Conservation (phyloP, 2,888 invertebrate genomes). For the Brenthis daphne region DNA sequence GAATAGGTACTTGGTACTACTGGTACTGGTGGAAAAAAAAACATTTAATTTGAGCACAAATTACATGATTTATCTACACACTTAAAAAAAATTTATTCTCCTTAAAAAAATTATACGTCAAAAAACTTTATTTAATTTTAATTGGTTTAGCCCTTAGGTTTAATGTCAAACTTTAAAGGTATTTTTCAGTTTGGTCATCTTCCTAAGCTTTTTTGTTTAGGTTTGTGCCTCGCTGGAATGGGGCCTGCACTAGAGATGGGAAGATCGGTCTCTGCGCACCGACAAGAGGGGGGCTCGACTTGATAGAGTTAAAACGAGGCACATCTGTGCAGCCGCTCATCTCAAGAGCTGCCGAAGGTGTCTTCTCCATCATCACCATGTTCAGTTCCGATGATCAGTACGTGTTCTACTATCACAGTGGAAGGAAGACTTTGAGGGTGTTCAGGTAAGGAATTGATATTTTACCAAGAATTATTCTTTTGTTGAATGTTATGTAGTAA, state of each 20-base stretch:
- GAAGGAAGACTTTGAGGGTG: constrained; percentile 95
- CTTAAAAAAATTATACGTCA: too few relatives aligned
- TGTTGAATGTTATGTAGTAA: too few relatives aligned
- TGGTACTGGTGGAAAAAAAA: too few relatives aligned
- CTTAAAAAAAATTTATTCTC: too few relatives aligned
- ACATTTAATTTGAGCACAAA: too few relatives aligned
- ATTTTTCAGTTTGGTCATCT: too few relatives aligned
- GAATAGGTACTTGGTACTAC: too few relatives aligned
- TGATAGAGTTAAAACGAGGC: constrained; percentile 95
- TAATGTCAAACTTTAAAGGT: too few relatives aligned
- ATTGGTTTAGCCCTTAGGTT: too few relatives aligned
- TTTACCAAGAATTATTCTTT: too few relatives aligned
- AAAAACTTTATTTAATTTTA: too few relatives aligned
- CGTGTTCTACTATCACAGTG: constrained; percentile 98
- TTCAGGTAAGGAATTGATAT: constrained; percentile 84
- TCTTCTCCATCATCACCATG: constrained; percentile 96
- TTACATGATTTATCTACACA: too few relatives aligned
- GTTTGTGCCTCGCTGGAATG: constrained; percentile 95
- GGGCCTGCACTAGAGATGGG: constrained; percentile 92
- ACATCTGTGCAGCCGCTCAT: constrained; percentile 94
- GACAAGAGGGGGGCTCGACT: constrained; percentile 94
- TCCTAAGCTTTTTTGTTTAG: constrained; percentile 44
- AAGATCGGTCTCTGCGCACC: constrained; percentile 97
- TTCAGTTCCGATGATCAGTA: constrained; percentile 97
- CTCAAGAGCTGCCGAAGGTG: constrained; percentile 97